Conservation (phyloP, 92 coral and sea anemone genomes). For the Actinostola sp. region DNA sequence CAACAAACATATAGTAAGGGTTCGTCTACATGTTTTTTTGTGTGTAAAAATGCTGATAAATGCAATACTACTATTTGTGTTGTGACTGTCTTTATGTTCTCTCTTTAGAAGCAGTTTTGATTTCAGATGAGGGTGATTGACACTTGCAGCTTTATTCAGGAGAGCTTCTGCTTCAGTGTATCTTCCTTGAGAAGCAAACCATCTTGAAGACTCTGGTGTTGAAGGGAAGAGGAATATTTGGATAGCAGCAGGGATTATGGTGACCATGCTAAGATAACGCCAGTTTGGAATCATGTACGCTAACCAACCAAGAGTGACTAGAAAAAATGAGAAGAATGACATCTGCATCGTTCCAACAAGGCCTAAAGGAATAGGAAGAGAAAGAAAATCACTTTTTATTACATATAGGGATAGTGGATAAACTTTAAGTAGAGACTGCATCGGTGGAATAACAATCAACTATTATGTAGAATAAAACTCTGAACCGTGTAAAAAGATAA, state of each 20-base stretch:
- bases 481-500: too few relatives aligned
- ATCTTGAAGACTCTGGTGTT: constrained; percentile 89
- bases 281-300: constrained; percentile 79
- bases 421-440: too few relatives aligned
- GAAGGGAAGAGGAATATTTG: constrained; percentile 48
- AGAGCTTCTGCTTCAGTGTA: constrained; percentile 78
- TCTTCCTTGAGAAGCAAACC: constrained; percentile 81
- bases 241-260: constrained; percentile 64
- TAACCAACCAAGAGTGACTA: constrained; percentile 63
- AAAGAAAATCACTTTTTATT: background rate
- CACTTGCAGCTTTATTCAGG: constrained; percentile 60
- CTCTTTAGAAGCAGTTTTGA: constrained; percentile 11
- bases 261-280: constrained; percentile 64
- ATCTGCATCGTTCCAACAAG: constrained; percentile 67
- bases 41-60: constrained; percentile 72
- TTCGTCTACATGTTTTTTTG: constrained; percentile 59
- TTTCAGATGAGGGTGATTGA: constrained; percentile 52
- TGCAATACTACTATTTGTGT: constrained; percentile 39
- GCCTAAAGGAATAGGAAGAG: constrained; percentile 45
- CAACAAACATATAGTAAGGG: constrained; percentile 60
- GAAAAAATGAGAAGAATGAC: constrained; percentile 67
- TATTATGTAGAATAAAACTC: too few relatives aligned
- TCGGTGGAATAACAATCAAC: too few relatives aligned
- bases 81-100: constrained; percentile 4
- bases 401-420: background rate